Conservation (phyloP, 2,888 invertebrate species). For the Noctua pronuba region DNA sequence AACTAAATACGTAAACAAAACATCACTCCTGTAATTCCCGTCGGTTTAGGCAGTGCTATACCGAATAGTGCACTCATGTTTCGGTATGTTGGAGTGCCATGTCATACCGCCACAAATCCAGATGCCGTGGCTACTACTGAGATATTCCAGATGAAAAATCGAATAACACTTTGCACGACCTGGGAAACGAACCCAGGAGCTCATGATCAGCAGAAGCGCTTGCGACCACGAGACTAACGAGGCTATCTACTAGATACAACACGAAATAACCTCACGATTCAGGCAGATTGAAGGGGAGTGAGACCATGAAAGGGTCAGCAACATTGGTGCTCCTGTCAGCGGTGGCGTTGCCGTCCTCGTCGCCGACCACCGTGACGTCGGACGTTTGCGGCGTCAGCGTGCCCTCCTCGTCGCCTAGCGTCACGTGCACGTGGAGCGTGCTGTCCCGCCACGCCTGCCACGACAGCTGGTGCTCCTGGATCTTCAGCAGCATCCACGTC, state of each 20-base stretch:
- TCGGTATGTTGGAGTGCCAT: not conserved
- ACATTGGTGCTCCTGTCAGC: constrained; percentile 78
- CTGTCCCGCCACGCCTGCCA: constrained; percentile 88
- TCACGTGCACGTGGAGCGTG: constrained; percentile 86
- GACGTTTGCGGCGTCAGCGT: constrained; percentile 67
- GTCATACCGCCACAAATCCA: not conserved
- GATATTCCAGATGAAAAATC: not conserved
- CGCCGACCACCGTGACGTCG: constrained; percentile 73
- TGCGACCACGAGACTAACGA: not conserved
- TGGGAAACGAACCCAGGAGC: not conserved
- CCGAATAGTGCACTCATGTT: not conserved
- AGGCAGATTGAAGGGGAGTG: constrained; percentile 74
- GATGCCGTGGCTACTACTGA: not conserved
- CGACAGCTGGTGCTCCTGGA: constrained; percentile 88
- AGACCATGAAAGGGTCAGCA: constrained; percentile 84
- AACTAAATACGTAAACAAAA: not conserved
- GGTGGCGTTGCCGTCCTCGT: constrained; percentile 62
- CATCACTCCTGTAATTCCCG: not conserved
- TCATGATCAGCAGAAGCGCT: not conserved
- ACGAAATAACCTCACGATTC: constrained; percentile 64
- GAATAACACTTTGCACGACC: not conserved
- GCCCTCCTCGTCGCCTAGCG: constrained; percentile 74
- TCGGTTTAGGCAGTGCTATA: not conserved
- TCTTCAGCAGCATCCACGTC: constrained; percentile 88
- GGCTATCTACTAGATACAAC: not conserved